These are phyloP conservation scores for Anolis sagrei DNA, from an alignment of 2,113 vertebrate species.

Conservation along the genomic window DNA sequence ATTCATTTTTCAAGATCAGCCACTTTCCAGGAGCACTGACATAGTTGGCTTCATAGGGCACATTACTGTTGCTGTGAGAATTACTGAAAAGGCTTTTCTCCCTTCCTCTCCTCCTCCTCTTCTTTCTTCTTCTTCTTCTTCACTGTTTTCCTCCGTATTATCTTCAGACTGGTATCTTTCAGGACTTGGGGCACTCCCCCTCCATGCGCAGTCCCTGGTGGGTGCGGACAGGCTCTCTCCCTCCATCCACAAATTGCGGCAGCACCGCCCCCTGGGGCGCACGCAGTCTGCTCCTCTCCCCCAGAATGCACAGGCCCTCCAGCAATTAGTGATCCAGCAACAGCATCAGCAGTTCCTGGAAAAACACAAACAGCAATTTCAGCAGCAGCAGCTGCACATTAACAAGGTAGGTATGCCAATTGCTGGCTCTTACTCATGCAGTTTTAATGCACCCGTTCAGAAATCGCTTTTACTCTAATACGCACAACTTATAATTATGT, in stretches of 20 bases:
- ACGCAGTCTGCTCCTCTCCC: conserved; percentile 97
- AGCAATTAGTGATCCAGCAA: conserved; percentile 98
- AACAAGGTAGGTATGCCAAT: conserved; percentile 83
- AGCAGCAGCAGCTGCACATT: conserved; percentile 95
- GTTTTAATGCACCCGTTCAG: background rate
- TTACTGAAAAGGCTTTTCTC: conserved; percentile 70
- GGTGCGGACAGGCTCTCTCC: conserved; percentile 82
- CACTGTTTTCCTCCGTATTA: conserved; percentile 71
- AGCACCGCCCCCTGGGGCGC: conserved; percentile 93
- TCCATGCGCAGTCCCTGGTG: conserved; percentile 84
- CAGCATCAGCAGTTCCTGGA: conserved; percentile 99
- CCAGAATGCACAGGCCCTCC: conserved; percentile 93
- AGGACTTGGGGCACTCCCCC: conserved; percentile 86
- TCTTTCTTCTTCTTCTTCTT: conserved; percentile 66
- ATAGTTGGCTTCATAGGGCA: conserved; percentile 49
- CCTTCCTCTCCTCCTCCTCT: conserved; percentile 68
- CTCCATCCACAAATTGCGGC: conserved; percentile 92
- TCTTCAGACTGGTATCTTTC: conserved; percentile 77
- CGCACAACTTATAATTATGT: background rate
- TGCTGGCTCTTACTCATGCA: background rate
- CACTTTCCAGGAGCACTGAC: conserved; percentile 36
- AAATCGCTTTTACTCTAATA: fast-evolving
- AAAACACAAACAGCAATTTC: conserved; percentile 98
- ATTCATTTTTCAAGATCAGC: conserved; percentile 21
- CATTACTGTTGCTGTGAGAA: conserved; percentile 30